These are phyloP conservation scores for Emydoidea blandingii DNA, from an alignment of 2,797 vertebrate genomes.

Conservation along the genomic window DNA sequence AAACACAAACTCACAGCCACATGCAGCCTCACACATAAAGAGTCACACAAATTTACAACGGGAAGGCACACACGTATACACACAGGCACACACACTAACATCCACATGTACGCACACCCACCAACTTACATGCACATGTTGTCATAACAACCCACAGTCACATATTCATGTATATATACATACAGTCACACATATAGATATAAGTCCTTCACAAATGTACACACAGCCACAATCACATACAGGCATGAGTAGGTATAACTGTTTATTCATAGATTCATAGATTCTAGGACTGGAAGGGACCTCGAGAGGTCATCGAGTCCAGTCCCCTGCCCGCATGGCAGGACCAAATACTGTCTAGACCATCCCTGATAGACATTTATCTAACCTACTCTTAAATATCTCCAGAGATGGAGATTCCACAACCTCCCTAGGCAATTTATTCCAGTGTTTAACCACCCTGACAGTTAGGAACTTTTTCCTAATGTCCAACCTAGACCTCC, in stretches of 20 bases:
- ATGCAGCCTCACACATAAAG: not conserved
- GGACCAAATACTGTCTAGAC: too few relatives aligned
- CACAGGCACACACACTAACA: not conserved
- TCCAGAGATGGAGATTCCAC: too few relatives aligned
- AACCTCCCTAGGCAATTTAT: too few relatives aligned
- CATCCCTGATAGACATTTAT: too few relatives aligned
- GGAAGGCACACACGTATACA: not conserved
- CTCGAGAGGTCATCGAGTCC: too few relatives aligned
- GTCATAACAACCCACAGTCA: not conserved
- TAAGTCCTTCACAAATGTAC: not conserved
- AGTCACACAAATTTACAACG: not conserved
- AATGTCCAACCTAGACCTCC: too few relatives aligned
- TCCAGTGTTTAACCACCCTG: too few relatives aligned
- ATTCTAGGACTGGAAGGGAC: too few relatives aligned
- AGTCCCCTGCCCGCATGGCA: too few relatives aligned
- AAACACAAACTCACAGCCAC: not conserved
- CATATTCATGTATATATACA: not conserved
- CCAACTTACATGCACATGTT: not conserved
- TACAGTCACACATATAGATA: not conserved
- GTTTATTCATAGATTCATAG: too few relatives aligned
- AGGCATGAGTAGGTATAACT: not conserved
- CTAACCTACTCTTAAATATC: too few relatives aligned
- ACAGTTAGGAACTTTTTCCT: too few relatives aligned
- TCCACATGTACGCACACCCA: not conserved
- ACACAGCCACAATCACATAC: not conserved